These are phyloP conservation scores for Napeogenes sylphis DNA, from an alignment of 2,888 invertebrate genomes.

Conservation along the genomic window DNA sequence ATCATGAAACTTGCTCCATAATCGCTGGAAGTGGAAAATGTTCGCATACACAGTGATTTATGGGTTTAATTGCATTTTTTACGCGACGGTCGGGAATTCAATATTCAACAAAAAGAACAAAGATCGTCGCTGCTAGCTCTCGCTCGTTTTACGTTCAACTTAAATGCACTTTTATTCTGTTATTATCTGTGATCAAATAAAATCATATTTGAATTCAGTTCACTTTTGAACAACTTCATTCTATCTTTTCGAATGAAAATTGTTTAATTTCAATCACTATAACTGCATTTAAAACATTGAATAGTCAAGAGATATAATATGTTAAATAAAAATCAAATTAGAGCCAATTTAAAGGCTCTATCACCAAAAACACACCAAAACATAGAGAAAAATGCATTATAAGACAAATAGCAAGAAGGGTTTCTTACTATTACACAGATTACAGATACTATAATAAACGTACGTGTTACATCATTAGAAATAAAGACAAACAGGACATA, in stretches of 20 bases:
- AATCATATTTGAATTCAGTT: slow-evolving; percentile 4
- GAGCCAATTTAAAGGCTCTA: no score
- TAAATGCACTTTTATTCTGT: slow-evolving; percentile 10
- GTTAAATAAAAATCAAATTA: no score
- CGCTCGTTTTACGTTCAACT: neutral
- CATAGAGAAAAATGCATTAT: no score
- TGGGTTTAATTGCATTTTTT: slow-evolving; percentile 68
- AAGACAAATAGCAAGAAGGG: no score
- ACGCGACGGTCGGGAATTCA: slow-evolving; percentile 58
- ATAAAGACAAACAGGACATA: no score
- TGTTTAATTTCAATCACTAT: slow-evolving; percentile 23
- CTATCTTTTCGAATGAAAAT: slow-evolving; percentile 1
- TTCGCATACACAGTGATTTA: slow-evolving; percentile 64
- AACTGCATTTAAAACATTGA: no score
- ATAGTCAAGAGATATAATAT: no score
- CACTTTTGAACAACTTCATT: neutral
- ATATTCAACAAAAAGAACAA: slow-evolving; percentile 65
- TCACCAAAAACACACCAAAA: no score
- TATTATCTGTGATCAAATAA: neutral
- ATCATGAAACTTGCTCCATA: slow-evolving; percentile 54
- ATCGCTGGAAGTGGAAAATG: slow-evolving; percentile 50
- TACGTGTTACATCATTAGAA: no score
- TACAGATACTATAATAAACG: no score
- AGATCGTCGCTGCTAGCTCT: slow-evolving; percentile 32
- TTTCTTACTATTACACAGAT: no score